These are phyloP conservation scores for Gallinago stenura DNA, from an alignment of 2,797 vertebrate species.

Conservation along the genomic window DNA sequence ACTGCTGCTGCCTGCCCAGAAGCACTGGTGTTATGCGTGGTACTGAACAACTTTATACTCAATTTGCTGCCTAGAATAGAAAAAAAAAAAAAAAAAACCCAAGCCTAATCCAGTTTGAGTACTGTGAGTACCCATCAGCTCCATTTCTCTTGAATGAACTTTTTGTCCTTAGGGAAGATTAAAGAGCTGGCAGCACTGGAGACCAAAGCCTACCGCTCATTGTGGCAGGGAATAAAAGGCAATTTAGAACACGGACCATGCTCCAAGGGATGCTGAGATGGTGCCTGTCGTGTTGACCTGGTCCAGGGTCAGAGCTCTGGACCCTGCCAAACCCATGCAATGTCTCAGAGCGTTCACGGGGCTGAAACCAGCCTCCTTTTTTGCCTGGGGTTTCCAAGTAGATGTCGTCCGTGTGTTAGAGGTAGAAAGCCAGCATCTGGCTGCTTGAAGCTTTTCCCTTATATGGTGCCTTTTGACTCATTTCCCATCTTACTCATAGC, in stretches of 20 bases:
- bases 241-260: not conserved
- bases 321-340: not conserved
- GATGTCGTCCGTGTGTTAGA: not conserved
- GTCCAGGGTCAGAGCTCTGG: not conserved
- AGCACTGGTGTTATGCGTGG: not conserved
- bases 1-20: not conserved
- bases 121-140: not conserved
- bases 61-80: not conserved
- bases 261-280: not conserved
- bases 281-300: not conserved
- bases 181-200: not conserved
- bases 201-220: not conserved
- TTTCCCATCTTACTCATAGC: not conserved
- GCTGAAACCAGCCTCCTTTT: not conserved
- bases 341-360: accelerated
- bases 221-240: not conserved
- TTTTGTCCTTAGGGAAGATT: conserved; percentile 28
- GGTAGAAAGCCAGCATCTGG: not conserved
- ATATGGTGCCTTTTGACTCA: not conserved
- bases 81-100: not conserved
- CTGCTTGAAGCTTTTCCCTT: not conserved
- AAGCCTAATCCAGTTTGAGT: not conserved
- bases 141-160: not conserved
- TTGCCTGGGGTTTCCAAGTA: not conserved
- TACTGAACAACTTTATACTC: not conserved